A percentile compares a stretch with the other conserved stretches of the same genome.
Conservation (phyloP, 2,888 invertebrate species). For the Lomographa bimaculata region DNA sequence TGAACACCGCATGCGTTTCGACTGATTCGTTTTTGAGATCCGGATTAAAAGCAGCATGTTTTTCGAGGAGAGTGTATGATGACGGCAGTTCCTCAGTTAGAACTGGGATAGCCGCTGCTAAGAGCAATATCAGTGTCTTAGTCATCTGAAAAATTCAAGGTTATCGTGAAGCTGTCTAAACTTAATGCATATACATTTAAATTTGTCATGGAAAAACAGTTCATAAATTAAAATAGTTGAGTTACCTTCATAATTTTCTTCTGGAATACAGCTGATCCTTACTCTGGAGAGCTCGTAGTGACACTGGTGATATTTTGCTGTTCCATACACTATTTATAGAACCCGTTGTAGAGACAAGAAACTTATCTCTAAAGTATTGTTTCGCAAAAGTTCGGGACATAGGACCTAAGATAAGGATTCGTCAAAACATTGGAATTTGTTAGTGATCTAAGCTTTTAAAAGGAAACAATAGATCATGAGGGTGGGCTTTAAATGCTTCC, state of each 20-base stretch:
- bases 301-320: constrained; percentile 43
- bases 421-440: constrained; percentile 65
- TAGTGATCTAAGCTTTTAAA: constrained; percentile 3
- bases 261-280: constrained; percentile 24
- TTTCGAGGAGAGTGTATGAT: constrained; percentile 49
- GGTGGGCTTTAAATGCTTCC: too few relatives aligned
- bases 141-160: constrained; percentile 58
- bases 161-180: too few relatives aligned
- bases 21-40: constrained; percentile 47
- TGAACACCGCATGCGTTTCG: constrained; percentile 45
- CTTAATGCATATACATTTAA: too few relatives aligned
- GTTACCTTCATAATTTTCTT: too few relatives aligned
- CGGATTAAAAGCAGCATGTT: constrained; percentile 50
- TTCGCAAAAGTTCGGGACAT: constrained; percentile 51
- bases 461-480: constrained; percentile 7
- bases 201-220: too few relatives aligned
- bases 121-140: constrained; percentile 39
- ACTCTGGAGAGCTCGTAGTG: constrained; percentile 31
- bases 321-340: constrained; percentile 57
- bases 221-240: too few relatives aligned
- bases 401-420: constrained; percentile 46
- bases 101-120: constrained; percentile 43
- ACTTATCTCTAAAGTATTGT: constrained; percentile 61
- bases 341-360: constrained; percentile 29
- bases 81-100: constrained; percentile 59